A percentile compares a stretch with the other conserved stretches of the same genome.
These are phyloP conservation scores for Pimephales promelas DNA, from an alignment of 2,113 vertebrate genomes.

Conservation along the genomic window DNA sequence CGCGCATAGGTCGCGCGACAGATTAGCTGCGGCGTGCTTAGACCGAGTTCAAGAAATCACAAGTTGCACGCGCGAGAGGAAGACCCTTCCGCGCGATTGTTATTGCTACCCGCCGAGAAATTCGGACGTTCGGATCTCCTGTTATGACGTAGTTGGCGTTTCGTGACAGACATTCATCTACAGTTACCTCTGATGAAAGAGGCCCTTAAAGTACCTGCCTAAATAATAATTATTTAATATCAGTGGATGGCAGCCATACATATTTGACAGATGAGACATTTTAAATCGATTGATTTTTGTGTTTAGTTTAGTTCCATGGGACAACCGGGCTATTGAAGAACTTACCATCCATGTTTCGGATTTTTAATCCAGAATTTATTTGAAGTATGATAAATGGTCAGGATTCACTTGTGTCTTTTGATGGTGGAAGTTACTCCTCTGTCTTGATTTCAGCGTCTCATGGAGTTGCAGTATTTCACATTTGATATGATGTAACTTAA, in stretches of 20 bases:
- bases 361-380: background rate
- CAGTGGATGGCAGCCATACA: background rate
- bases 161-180: constrained; percentile 15
- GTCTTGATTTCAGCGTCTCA: background rate
- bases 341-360: background rate
- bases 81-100: constrained; percentile 55
- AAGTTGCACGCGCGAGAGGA: constrained; percentile 73
- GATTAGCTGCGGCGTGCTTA: constrained; percentile 77
- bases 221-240: background rate
- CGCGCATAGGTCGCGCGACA: constrained; percentile 66
- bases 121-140: constrained; percentile 2
- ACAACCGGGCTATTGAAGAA: background rate
- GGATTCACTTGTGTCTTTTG: constrained; percentile 3
- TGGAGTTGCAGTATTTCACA: background rate
- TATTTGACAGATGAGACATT: constrained; percentile 4
- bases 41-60: constrained; percentile 77
- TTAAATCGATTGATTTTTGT: background rate
- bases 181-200: constrained; percentile 12
- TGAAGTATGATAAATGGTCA: background rate
- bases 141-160: constrained; percentile 33
- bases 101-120: constrained; percentile 14
- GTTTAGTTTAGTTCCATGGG: background rate
- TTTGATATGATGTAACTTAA: constrained; percentile 31
- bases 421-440: background rate
- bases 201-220: constrained; percentile 5